Conservation (phyloP, 1,140 invertebrate species). For the Trachymyrmex septentrionalis region DNA sequence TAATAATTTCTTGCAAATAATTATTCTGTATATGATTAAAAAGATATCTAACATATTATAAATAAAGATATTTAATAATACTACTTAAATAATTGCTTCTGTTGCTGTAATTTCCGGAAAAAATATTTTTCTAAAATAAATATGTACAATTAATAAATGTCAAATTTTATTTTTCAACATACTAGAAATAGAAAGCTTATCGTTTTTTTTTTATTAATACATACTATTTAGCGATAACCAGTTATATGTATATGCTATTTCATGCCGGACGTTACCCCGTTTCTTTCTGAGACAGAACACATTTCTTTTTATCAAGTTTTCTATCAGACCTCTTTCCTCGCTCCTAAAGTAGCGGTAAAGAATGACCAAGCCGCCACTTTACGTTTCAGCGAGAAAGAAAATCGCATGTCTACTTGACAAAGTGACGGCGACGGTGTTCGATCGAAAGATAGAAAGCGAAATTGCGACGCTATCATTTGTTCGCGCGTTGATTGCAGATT, state of each 20-base stretch:
- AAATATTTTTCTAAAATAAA: not conserved
- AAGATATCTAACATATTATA: not conserved
- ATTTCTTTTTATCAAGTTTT: slow-evolving; percentile 58
- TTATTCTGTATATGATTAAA: not conserved
- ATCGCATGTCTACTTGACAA: slow-evolving; percentile 62
- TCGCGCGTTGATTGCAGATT: slow-evolving; percentile 80
- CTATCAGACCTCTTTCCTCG: slow-evolving; percentile 40
- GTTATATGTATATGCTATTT: slow-evolving; percentile 27
- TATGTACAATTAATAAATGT: not conserved
- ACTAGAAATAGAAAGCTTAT: not conserved
- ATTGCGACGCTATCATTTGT: slow-evolving; percentile 69
- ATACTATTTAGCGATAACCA: not conserved
- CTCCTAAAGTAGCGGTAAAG: slow-evolving; percentile 43
- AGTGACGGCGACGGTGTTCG: slow-evolving; percentile 57
- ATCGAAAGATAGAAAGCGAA: slow-evolving; percentile 8
- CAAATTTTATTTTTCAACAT: not conserved
- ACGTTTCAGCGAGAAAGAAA: slow-evolving; percentile 56
- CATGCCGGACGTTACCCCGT: slow-evolving; percentile 27
- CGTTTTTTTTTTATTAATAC: not conserved
- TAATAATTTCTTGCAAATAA: slow-evolving; percentile 16
- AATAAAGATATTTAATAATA: not conserved
- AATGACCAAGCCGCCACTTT: slow-evolving; percentile 43
- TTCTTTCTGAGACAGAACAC: slow-evolving; percentile 46
- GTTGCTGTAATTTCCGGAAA: not conserved
- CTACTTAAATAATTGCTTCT: not conserved